Percentiles rank a stretch among this genome's conserved stretches.
phyloP scores from a whole-genome alignment of 2,113 vertebrate genomes.

The Pteropus alecto region DNA sequence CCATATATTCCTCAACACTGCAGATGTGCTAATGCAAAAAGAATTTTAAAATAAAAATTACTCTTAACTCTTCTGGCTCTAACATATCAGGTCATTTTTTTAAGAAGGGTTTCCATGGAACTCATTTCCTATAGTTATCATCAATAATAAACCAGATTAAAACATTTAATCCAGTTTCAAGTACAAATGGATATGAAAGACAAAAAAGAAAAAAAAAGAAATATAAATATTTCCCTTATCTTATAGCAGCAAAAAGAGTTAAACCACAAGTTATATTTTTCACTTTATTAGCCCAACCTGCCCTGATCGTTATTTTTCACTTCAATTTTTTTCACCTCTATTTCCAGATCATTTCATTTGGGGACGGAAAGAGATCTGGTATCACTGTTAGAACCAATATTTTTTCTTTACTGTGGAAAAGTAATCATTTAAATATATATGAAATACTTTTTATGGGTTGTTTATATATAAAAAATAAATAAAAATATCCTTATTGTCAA shows the following conservation, averaged over 20 bases:
- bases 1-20: constrained; percentile 90
- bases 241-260: neutral
- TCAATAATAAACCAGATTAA: neutral
- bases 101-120: constrained; percentile 65
- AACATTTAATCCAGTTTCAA: constrained; percentile 18
- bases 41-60: constrained; percentile 85
- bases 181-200: neutral
- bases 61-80: constrained; percentile 72
- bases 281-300: neutral
- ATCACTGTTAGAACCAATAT: neutral
- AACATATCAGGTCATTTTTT: constrained; percentile 70
- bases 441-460: neutral
- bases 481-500: neutral
- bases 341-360: neutral
- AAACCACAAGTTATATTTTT: neutral
- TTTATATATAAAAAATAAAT: constrained; percentile 10
- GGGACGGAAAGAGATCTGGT: neutral
- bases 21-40: constrained; percentile 88
- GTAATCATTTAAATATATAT: neutral
- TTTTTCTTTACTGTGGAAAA: neutral
- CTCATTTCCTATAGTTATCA: constrained; percentile 17
- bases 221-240: neutral
- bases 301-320: neutral
- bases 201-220: neutral
- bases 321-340: neutral